phyloP scores from a whole-genome alignment of 35 echinoderm and acorn worm genomes.

The Eucidaris tribuloides region DNA sequence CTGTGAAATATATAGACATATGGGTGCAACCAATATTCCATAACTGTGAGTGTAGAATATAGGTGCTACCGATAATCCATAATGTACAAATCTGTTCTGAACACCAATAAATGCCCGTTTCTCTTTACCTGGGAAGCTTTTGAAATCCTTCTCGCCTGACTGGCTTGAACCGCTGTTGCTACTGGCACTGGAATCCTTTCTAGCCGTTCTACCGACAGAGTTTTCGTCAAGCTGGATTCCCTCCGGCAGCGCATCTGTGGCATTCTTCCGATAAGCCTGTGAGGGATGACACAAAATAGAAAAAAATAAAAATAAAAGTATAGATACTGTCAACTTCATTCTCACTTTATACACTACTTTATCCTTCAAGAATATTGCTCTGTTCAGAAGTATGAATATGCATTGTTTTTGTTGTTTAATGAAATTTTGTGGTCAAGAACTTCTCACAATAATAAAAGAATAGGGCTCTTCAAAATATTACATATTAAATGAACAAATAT shows the following conservation, averaged over 20 bases:
- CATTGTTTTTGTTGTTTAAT: too few species aligned
- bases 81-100: background rate
- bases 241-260: slow-evolving; percentile 32
- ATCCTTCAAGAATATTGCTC: too few species aligned
- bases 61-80: background rate
- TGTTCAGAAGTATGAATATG: too few species aligned
- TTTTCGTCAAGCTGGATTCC: slow-evolving; percentile 13
- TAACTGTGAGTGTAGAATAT: background rate
- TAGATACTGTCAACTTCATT: too few species aligned
- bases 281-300: too few species aligned
- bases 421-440: too few species aligned
- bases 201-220: background rate
- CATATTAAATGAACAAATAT: too few species aligned
- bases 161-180: background rate
- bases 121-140: background rate
- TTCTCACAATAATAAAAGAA: too few species aligned
- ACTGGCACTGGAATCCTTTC: slow-evolving; percentile 18
- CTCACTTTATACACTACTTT: too few species aligned
- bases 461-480: too few species aligned
- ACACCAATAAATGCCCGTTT: background rate
- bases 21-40: background rate
- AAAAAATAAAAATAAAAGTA: too few species aligned
- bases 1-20: background rate
- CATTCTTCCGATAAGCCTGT: slow-evolving; percentile 33
- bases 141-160: background rate